Evolutionary conservation across 1,140 invertebrate species (phyloP), one percentile per base, ranked within the genome.

Genomic region (Oncopeltus fasciatus): DNA sequence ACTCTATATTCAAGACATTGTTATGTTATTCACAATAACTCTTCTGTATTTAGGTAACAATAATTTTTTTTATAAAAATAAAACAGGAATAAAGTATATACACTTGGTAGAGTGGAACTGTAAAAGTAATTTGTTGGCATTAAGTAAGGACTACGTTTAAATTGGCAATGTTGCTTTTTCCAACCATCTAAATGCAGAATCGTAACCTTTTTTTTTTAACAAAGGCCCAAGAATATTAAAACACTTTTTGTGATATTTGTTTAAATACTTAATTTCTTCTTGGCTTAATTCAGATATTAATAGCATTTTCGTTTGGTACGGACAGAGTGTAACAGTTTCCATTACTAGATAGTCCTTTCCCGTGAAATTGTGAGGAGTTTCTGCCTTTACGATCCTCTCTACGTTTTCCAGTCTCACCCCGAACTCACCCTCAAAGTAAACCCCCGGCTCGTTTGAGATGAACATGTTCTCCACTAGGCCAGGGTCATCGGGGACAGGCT

Each of bases 391-490:
- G 12, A 63, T 60, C 0, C 61, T 59, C 11, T 60, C 59, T 33
- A 66, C 38, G 58, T 66, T 63, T 58, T 58, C 59, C 18, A 66
- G n/a, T 20, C 57, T 38, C 12, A 63, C 47, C 14, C 65, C 65
- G 61, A 61, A 66, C n/a, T 46, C 49, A 5, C 83, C 84, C 63
- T 86, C 83, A 69, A 88, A 80, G 69, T 91, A 90, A 72, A 82
- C 90, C n/a, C 88, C 88, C 1, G 88, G 88, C 68, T 91, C 93
- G 75, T 97, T 93, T 1, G 92, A 96, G 26, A 98, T 73, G 69
- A 99, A 90, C 86, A 95, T 94, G 51, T 87, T 87, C 27, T 84
- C 80, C 70, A 88, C 79, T 20, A 99, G 75, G 1, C 92, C 90
- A 8, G 88, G 86, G 72, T 92, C 84, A 66, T 87, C 81, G 0